Conservation (phyloP, 1,140 invertebrate species). For the Apis cerana region DNA sequence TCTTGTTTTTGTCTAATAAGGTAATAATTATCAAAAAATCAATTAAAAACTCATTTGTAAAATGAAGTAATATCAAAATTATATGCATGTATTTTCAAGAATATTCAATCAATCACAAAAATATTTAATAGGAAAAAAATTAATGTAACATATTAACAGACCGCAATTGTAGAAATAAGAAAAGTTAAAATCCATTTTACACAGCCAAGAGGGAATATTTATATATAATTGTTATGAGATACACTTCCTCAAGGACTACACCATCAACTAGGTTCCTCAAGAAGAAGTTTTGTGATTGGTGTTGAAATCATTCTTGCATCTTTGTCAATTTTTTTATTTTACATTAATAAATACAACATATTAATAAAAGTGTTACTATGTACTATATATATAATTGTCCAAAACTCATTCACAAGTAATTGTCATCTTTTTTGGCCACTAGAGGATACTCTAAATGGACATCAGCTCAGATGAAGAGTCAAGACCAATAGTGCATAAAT, state of each 20-base stretch:
- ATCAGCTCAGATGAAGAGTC: slow-evolving; percentile 43
- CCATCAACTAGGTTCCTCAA: slow-evolving; percentile 12
- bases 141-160: background rate
- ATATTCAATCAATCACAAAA: slow-evolving; percentile 53
- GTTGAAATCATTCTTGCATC: slow-evolving; percentile 50
- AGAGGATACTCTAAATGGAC: slow-evolving; percentile 40
- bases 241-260: background rate
- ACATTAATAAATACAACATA: slow-evolving; percentile 16
- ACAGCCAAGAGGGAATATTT: background rate
- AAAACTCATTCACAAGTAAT: slow-evolving; percentile 33
- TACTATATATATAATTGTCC: slow-evolving; percentile 22
- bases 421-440: slow-evolving; percentile 50
- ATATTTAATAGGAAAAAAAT: slow-evolving; percentile 9
- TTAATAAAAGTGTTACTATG: slow-evolving; percentile 28
- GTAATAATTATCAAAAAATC: no score
- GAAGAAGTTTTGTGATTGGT: slow-evolving; percentile 53
- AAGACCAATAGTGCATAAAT: slow-evolving; percentile 45
- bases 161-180: background rate
- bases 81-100: slow-evolving; percentile 37
- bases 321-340: slow-evolving; percentile 33
- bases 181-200: slow-evolving; percentile 24
- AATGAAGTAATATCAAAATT: background rate
- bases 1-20: background rate
- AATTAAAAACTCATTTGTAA: background rate
- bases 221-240: background rate